A percentile compares a stretch with the other conserved stretches of the same genome.
These are phyloP conservation scores for Dasysyrphus tricinctus DNA, from an alignment of 2,888 invertebrate species.

Conservation along the genomic window DNA sequence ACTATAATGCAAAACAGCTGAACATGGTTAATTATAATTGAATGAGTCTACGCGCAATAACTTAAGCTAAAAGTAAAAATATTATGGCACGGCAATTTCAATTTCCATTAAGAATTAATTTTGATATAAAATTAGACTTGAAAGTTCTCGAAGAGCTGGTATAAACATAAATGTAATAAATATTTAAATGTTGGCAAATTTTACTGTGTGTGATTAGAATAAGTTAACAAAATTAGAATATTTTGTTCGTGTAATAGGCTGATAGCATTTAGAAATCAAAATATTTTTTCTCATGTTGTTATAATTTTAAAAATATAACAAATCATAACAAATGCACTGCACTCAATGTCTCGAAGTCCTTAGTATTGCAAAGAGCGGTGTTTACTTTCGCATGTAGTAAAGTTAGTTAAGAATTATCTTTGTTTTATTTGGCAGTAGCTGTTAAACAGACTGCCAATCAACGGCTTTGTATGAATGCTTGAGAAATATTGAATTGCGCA, in stretches of 20 bases:
- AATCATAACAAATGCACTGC: slow-evolving; percentile 30
- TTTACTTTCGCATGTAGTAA: background rate
- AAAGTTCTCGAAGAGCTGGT: slow-evolving; percentile 24
- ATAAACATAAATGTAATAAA: slow-evolving; percentile 26
- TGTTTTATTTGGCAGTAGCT: background rate
- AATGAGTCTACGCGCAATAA: slow-evolving; percentile 60
- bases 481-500: too few species aligned
- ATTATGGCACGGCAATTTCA: slow-evolving; percentile 35
- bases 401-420: background rate
- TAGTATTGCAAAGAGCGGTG: background rate
- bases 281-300: background rate
- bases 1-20: slow-evolving; percentile 72
- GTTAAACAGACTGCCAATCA: background rate
- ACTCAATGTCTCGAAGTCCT: slow-evolving; percentile 4
- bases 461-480: too few species aligned
- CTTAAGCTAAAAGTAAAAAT: slow-evolving; percentile 39
- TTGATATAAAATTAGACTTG: slow-evolving; percentile 12
- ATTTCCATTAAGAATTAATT: slow-evolving; percentile 45
- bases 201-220: slow-evolving; percentile 34
- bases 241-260: slow-evolving; percentile 31
- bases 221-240: slow-evolving; percentile 13
- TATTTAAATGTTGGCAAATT: slow-evolving; percentile 41
- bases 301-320: slow-evolving; percentile 17
- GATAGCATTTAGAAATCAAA: slow-evolving; percentile 5
- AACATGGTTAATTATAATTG: background rate